Conservation (phyloP, 2,797 vertebrate genomes). For the Triplophysa yarkandensis region DNA sequence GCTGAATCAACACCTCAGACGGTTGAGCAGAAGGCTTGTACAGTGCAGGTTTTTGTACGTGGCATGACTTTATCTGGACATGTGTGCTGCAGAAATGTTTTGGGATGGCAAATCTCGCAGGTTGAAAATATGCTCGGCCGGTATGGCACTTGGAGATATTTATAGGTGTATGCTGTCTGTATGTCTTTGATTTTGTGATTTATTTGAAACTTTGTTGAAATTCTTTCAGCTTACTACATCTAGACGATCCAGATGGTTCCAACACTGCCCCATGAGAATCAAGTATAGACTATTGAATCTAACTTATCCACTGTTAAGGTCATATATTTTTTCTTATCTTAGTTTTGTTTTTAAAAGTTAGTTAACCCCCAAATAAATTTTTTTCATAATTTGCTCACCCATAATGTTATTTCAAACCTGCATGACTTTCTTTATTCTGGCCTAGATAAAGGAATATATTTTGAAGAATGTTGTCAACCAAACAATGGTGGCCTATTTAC, state of each 20-base stretch:
- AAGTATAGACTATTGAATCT: neutral
- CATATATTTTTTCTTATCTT: neutral
- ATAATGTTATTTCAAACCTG: too few relatives aligned
- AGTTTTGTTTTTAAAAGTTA: neutral
- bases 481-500: too few relatives aligned
- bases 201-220: constrained; percentile 19
- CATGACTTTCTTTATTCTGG: too few relatives aligned
- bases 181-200: neutral
- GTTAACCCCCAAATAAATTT: too few relatives aligned
- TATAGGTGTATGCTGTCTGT: neutral
- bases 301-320: neutral
- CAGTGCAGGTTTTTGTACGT: constrained; percentile 12
- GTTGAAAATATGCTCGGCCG: neutral
- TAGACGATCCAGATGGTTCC: constrained; percentile 16
- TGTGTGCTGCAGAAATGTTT: constrained; percentile 20
- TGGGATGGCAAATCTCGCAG: constrained; percentile 1
- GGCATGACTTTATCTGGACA: constrained; percentile 27
- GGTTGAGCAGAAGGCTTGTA: constrained; percentile 14
- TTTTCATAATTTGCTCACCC: too few relatives aligned
- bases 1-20: constrained; percentile 57
- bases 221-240: neutral
- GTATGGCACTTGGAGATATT: constrained; percentile 8
- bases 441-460: too few relatives aligned
- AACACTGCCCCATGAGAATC: neutral
- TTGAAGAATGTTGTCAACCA: too few relatives aligned